Conservation (phyloP, 2,113 vertebrate genomes). For the Chrysochloris asiatica region DNA sequence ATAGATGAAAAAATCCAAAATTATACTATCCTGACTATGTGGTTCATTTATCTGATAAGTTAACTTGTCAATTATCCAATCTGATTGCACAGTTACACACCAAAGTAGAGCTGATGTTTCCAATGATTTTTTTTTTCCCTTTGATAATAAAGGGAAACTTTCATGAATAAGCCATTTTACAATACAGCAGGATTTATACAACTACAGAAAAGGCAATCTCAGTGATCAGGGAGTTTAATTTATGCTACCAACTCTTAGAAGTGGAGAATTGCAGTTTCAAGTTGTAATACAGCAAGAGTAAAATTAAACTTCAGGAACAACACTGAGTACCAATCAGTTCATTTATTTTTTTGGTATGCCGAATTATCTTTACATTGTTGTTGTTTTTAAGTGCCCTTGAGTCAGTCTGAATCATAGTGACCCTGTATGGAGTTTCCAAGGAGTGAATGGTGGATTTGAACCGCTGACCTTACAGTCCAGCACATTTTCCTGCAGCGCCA, state of each 20-base stretch:
- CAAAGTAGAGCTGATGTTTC: not conserved
- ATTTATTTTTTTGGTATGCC: constrained; percentile 63
- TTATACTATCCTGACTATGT: constrained; percentile 39
- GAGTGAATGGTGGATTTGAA: too few relatives aligned
- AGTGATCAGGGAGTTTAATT: constrained; percentile 69
- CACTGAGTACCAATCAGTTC: constrained; percentile 61
- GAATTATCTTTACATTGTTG: constrained; percentile 64
- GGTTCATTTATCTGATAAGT: constrained; percentile 62
- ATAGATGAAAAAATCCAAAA: constrained; percentile 45
- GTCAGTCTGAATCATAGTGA: too few relatives aligned
- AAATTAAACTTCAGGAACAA: constrained; percentile 68
- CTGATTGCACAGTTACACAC: constrained; percentile 64
- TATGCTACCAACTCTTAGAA: constrained; percentile 45
- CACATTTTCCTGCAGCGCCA: too few relatives aligned
- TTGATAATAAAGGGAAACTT: constrained; percentile 61
- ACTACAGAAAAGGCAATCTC: constrained; percentile 59
- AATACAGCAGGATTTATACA: constrained; percentile 62
- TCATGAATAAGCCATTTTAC: constrained; percentile 71
- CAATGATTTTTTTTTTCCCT: not conserved
- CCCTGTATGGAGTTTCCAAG: too few relatives aligned
- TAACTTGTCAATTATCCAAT: constrained; percentile 49
- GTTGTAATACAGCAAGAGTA: constrained; percentile 49
- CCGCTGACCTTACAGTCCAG: too few relatives aligned
- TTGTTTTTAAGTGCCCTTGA: too few relatives aligned
- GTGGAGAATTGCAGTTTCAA: constrained; percentile 59